A percentile compares a stretch with the other conserved stretches of the same genome.
These are phyloP conservation scores for Drosophila kurseongensis DNA, from an alignment of 1,140 invertebrate genomes.

Conservation along the genomic window DNA sequence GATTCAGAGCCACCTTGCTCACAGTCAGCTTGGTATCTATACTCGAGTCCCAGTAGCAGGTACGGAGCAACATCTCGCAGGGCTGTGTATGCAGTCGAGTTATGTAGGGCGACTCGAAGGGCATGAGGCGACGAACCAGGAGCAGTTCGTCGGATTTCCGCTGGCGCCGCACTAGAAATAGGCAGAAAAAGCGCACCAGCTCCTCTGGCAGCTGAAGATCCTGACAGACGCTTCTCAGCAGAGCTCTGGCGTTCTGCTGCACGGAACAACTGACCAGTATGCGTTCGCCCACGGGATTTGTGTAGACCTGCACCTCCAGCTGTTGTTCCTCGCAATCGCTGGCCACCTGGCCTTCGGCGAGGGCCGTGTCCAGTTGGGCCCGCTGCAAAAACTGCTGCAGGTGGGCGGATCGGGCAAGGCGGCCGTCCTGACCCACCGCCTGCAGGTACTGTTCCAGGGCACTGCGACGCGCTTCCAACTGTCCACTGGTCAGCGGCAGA, in stretches of 20 bases:
- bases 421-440: slow-evolving; percentile 94
- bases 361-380: slow-evolving; percentile 94
- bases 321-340: slow-evolving; percentile 85
- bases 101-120: slow-evolving; percentile 98
- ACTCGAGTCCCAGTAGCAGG: slow-evolving; percentile 95
- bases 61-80: slow-evolving; percentile 90
- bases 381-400: slow-evolving; percentile 95
- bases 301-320: slow-evolving; percentile 59
- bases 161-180: slow-evolving; percentile 93
- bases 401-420: slow-evolving; percentile 91
- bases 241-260: slow-evolving; percentile 92
- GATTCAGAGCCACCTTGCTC: slow-evolving; percentile 92
- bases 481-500: slow-evolving; percentile 91
- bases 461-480: slow-evolving; percentile 94
- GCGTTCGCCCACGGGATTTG: slow-evolving; percentile 91
- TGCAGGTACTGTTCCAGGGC: slow-evolving; percentile 97
- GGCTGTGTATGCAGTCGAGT: slow-evolving; percentile 88
- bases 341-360: slow-evolving; percentile 91
- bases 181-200: slow-evolving; percentile 93
- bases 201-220: slow-evolving; percentile 91
- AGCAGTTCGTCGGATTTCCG: slow-evolving; percentile 86
- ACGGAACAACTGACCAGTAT: slow-evolving; percentile 92
- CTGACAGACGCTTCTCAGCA: slow-evolving; percentile 92
- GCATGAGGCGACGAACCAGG: slow-evolving; percentile 94
- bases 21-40: slow-evolving; percentile 93